Percentiles rank a stretch among this genome's conserved stretches.
Conservation (phyloP, 2,888 invertebrate species). For the Aleiodes leptofemur region DNA sequence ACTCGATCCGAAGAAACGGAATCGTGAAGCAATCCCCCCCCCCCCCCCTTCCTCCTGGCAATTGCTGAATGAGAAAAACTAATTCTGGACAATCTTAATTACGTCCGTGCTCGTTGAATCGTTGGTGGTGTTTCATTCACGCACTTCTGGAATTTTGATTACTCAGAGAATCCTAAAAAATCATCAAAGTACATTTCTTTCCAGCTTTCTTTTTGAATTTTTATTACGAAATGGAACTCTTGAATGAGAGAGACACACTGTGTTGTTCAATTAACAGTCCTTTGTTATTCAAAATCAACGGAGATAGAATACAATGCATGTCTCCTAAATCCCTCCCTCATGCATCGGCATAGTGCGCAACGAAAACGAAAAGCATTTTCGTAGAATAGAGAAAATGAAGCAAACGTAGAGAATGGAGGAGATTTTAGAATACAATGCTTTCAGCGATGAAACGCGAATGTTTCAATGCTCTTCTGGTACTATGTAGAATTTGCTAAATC, state of each 20-base stretch:
- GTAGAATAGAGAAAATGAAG: slow-evolving; percentile 68
- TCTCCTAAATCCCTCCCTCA: slow-evolving; percentile 3
- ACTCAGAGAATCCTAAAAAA: background rate
- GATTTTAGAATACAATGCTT: slow-evolving; percentile 51
- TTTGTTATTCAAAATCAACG: slow-evolving; percentile 32
- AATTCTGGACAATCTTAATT: slow-evolving; percentile 58
- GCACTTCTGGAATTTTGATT: slow-evolving; percentile 46
- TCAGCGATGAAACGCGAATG: slow-evolving; percentile 57
- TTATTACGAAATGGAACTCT: slow-evolving; percentile 10
- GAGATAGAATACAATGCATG: slow-evolving; percentile 18
- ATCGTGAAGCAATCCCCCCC: slow-evolving; percentile 33
- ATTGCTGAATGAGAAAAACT: slow-evolving; percentile 53
- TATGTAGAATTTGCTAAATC: background rate
- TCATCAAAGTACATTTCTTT: background rate
- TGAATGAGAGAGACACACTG: background rate
- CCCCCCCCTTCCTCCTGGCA: slow-evolving; percentile 28
- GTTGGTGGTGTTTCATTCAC: slow-evolving; percentile 30
- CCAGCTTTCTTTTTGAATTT: background rate
- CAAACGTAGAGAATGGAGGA: slow-evolving; percentile 54
- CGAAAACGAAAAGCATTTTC: slow-evolving; percentile 65
- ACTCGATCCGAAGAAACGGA: slow-evolving; percentile 42
- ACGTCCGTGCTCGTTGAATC: slow-evolving; percentile 49
- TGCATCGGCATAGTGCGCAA: background rate
- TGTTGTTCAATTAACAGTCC: slow-evolving; percentile 32
- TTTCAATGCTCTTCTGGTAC: background rate